These are phyloP conservation scores for Stegodyphus mimosarum DNA, from an alignment of 1,140 invertebrate species.

Conservation along the genomic window DNA sequence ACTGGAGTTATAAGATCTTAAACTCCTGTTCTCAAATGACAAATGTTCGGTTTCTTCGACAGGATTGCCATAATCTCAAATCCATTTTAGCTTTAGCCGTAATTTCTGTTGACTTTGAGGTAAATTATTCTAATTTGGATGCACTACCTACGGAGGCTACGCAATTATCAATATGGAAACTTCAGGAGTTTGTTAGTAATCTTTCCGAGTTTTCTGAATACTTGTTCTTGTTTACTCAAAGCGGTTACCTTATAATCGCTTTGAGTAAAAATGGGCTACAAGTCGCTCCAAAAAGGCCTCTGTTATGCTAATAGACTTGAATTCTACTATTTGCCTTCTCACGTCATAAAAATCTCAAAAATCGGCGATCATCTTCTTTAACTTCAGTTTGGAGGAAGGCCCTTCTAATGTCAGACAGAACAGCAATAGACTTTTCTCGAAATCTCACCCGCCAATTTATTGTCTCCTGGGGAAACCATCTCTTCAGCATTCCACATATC, in stretches of 20 bases:
- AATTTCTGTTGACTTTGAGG: conserved; percentile 22
- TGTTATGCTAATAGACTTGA: background rate
- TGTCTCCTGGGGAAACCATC: too few species aligned
- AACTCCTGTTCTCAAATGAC: background rate
- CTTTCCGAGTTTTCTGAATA: background rate
- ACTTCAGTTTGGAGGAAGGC: conserved; percentile 2
- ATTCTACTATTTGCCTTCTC: background rate
- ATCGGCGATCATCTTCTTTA: background rate
- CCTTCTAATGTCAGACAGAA: background rate
- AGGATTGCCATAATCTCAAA: conserved; percentile 33
- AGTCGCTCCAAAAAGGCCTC: background rate
- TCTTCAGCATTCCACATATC: too few species aligned
- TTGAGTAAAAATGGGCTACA: background rate
- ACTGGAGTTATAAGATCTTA: background rate
- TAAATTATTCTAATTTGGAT: conserved; percentile 4
- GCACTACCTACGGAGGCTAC: background rate
- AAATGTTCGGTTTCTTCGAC: background rate
- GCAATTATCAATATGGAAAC: conserved; percentile 25
- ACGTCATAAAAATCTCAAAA: conserved; percentile 1
- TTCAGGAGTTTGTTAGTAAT: conserved; percentile 4
- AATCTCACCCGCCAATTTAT: too few species aligned
- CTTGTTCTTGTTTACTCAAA: too few species aligned
- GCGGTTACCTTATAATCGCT: background rate
- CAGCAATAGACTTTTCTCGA: conserved; percentile 5
- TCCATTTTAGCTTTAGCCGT: conserved; percentile 3